A percentile compares a stretch with the other conserved stretches of the same genome.
Conservation (phyloP, 2,797 vertebrate genomes). For the Phrynocephalus forsythii region DNA sequence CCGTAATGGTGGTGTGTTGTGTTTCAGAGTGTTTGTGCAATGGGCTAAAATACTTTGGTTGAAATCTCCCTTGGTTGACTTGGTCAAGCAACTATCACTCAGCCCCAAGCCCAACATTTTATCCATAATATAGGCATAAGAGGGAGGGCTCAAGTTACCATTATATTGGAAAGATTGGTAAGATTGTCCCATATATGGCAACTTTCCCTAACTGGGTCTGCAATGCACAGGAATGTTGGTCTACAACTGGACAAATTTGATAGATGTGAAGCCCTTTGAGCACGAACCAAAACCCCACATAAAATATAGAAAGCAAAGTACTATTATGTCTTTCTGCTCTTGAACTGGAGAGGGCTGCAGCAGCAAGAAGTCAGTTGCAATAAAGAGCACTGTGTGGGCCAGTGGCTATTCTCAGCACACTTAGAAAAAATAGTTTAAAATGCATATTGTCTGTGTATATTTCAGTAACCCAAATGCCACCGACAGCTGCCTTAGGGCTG, state of each 20-base stretch:
- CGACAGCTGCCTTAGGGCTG: slow-evolving; percentile 86
- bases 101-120: neutral
- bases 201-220: neutral
- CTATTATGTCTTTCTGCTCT: slow-evolving; percentile 43
- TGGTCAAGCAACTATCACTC: neutral
- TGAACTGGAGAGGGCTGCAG: slow-evolving; percentile 53
- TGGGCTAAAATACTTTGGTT: neutral
- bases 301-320: neutral
- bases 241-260: neutral
- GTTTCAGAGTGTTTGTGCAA: neutral
- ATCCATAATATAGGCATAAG: neutral
- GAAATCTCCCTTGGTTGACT: neutral
- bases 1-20: neutral
- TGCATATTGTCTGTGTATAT: slow-evolving; percentile 97
- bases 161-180: neutral
- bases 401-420: slow-evolving; percentile 63
- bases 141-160: neutral
- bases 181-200: neutral
- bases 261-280: neutral
- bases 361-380: slow-evolving; percentile 57
- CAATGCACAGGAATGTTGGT: neutral
- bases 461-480: slow-evolving; percentile 95
- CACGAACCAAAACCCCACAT: neutral
- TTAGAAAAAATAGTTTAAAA: slow-evolving; percentile 83
- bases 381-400: slow-evolving; percentile 48